These are phyloP conservation scores for Stigmatopora argus DNA, from an alignment of 2,113 vertebrate species.

Conservation along the genomic window DNA sequence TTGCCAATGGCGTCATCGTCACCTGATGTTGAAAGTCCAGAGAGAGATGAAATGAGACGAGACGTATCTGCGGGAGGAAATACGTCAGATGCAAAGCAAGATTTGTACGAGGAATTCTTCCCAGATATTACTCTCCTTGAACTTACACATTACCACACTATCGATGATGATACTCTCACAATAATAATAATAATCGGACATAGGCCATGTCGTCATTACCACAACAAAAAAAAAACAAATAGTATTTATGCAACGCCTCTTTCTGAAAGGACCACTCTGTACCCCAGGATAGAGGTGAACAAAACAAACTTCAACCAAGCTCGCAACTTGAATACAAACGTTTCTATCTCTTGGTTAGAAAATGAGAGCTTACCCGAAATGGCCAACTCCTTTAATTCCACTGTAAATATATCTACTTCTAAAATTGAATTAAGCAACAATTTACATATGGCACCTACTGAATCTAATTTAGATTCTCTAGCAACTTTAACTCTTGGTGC, in stretches of 20 bases:
- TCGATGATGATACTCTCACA: too few species aligned
- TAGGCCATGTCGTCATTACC: too few species aligned
- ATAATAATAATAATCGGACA: too few species aligned
- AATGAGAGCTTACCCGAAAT: background rate
- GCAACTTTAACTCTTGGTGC: background rate
- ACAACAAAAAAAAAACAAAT: too few species aligned
- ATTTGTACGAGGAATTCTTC: slow-evolving; percentile 33
- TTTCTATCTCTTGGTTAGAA: background rate
- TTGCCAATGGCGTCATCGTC: slow-evolving; percentile 2
- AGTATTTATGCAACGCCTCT: background rate
- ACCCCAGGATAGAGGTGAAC: background rate
- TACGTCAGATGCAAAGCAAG: background rate
- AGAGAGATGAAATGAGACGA: slow-evolving; percentile 26
- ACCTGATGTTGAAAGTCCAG: slow-evolving; percentile 6
- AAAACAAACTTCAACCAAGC: background rate
- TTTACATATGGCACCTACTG: too few species aligned
- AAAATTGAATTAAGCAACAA: too few species aligned
- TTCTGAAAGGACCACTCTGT: background rate
- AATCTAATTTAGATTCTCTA: slow-evolving; percentile 9
- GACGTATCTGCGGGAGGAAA: slow-evolving; percentile 25
- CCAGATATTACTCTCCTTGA: slow-evolving; percentile 46
- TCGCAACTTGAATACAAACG: background rate
- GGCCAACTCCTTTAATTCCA: background rate
- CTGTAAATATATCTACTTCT: slow-evolving; percentile 6
- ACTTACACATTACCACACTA: slow-evolving; percentile 15